Evolutionary conservation across 2,888 invertebrate genomes (phyloP), one percentile per base, ranked within the genome.

Genomic region (Bombyx huttoni): DNA sequence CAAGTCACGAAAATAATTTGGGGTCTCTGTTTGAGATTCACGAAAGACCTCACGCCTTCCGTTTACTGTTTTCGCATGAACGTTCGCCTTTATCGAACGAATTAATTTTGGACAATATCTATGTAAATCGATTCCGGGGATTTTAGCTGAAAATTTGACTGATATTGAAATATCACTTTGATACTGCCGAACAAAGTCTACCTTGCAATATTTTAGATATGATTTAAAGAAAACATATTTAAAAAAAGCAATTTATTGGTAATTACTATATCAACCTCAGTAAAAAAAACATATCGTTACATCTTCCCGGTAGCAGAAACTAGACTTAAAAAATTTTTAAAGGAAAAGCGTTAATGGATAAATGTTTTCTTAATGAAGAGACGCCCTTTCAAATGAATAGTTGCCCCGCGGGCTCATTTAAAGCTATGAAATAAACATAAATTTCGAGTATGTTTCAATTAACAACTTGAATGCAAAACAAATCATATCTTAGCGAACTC

Each of bases 1-100:
- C 67, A 73, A 68, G 73, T 70, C 69, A 67, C 68, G 69, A 70
- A 78, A 79, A 79, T 77, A 70, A 76, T 78, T 73, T 70, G 68
- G 69, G 52, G 59, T 63, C 69, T 64, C 70, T 74, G 67, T 75
- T 72, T 73, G 70, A 65, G 65, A 76, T 78, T 78, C 78, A 74
- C 67, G 66, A 69, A 72, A 67, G 73, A 70, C 67, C 68, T 67
- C 67, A 65, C 62, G 62, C 63, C 62, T 61, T 62, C 61, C 66
- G 62, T 74, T 72, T 71, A 70, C 73, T 67, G 73, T 67, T 71
- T 68, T 68, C 64, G 64, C 67, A 65, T 65, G 68, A 70, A 58
- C 65, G 64, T 71, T 68, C 63, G 56, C 64, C 70, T 69, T 72
- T 73, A 72, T 71, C 58, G 54, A 54, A 56, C 52, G 46, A 58